phyloP scores from a whole-genome alignment of 2,113 vertebrate species.

The Hydropotes inermis region DNA sequence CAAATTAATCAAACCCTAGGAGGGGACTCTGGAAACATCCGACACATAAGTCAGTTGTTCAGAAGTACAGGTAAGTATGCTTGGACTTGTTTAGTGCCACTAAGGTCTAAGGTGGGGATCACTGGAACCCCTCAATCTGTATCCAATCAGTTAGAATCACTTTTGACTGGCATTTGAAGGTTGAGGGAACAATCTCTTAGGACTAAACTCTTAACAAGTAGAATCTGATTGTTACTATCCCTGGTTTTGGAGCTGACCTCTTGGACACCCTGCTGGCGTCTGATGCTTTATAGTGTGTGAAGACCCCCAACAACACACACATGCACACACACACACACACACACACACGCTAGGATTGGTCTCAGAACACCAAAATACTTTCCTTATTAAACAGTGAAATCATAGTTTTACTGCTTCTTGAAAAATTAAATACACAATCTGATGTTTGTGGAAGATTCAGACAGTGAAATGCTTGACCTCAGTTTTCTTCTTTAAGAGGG shows the following conservation, averaged over 20 bases:
- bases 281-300: background rate
- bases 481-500: slow-evolving; percentile 7
- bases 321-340: too few relatives aligned
- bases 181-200: background rate
- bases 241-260: background rate
- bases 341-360: background rate
- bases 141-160: background rate
- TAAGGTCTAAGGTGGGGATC: background rate
- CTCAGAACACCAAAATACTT: background rate
- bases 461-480: background rate
- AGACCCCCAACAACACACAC: background rate
- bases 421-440: background rate
- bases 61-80: background rate
- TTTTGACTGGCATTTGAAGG: background rate
- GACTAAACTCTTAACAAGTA: background rate
- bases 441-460: background rate
- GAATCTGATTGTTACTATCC: background rate
- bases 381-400: slow-evolving; percentile 12
- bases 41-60: background rate
- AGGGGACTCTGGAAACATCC: background rate
- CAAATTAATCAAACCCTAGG: background rate
- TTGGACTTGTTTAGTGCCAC: background rate
- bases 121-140: background rate
- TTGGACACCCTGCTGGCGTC: background rate
- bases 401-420: background rate